Evolutionary conservation across 2,797 vertebrate genomes (phyloP), one percentile per base, ranked within the genome.

Genomic region (Sebastes taczanowskii): DNA sequence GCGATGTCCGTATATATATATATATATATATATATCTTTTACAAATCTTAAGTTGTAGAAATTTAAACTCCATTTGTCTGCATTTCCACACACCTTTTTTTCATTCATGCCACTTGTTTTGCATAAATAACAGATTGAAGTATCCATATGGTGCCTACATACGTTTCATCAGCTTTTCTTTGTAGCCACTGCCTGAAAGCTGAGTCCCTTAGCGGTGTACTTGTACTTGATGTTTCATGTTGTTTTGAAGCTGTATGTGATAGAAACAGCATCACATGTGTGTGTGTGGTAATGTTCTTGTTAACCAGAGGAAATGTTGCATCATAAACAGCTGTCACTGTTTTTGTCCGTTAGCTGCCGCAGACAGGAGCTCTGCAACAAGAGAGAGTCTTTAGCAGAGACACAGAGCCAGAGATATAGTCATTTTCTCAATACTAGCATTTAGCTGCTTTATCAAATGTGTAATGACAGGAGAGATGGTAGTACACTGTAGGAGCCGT

Each of bases 231-330:
- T 69, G 25, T 60, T 34, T 52, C 42, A 20, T 69, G 25, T 60
- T 34, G 52, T 73, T 49, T 18, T 11, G 16, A 1, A 55, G 70
- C 52, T 65, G 6, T 20, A 6, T 49, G 58, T 38, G 56, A 56
- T 70, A 16, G 20, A 30, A n/a, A 25, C 4, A 0, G 25, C 14
- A 13, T 38, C 32, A 4, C 56, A n/a, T n/a, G 4, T 60, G 25
- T 60, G 27, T 16, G 29, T 74, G 62, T 42, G 5, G 42, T 60
- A 11, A 59, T 62, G 16, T 27, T 60, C 3, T 11, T 64, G 67
- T 72, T 59, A 71, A 71, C 61, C 71, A 79, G 42, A 77, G 74
- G 72, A 74, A 73, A 27, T 64, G 68, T 78, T 5, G 5, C 59
- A 71, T 71, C 46, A 52, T 20, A 61, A 52, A 42, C 62, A 30